Evolutionary conservation across 2,113 vertebrate genomes (phyloP), one percentile per base, ranked within the genome.

Genomic region (Irena cyanogastra): DNA sequence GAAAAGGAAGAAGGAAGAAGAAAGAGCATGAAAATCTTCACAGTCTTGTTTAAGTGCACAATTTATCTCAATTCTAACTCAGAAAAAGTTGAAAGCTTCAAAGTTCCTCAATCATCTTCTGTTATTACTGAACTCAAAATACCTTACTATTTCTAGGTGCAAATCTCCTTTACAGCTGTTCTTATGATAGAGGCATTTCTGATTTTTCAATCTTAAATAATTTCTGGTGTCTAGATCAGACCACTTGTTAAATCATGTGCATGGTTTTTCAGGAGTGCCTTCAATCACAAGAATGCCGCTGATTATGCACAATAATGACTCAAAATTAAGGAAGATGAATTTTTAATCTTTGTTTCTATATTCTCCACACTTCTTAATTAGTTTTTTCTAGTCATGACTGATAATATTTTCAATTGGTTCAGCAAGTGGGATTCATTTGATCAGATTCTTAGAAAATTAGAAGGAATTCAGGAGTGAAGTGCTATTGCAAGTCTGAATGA

Each of bases 321-420:
- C 74, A 93, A 89, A 92, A 91, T 80, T 95, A 96, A 93, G 50
- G 63, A 96, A 86, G 44, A 83, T 78, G 52, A 54, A 91, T 96
- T 95, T 97, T 94, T 90, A 97, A 88, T 96, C 88, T 93, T 90
- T 92, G 47, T 88, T 90, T 81, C 22, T 66, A 74, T 78, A 54
- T 70, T 92, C 39, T 66, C 17, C 1, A 4, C 50, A 89, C 57
- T 96, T 97, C 47, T 93, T 97, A 96, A 97, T 97, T 97, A 96
- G 44, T 81, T 96, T 96, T 94, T 97, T 92, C 54, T 96, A 92
- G 83, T 92, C 69, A 52, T 90, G 87, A 97, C 64, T 95, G 95
- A 89, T 95, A 97, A 96, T 97, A 95, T 94, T 96, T 97, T 96
- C 93, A 90, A 93, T 96, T 94, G 96, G 60, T 97, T 97, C 93